Evolutionary conservation across 1,140 invertebrate species (phyloP).

Genomic region (Chironomus tepperi): DNA sequence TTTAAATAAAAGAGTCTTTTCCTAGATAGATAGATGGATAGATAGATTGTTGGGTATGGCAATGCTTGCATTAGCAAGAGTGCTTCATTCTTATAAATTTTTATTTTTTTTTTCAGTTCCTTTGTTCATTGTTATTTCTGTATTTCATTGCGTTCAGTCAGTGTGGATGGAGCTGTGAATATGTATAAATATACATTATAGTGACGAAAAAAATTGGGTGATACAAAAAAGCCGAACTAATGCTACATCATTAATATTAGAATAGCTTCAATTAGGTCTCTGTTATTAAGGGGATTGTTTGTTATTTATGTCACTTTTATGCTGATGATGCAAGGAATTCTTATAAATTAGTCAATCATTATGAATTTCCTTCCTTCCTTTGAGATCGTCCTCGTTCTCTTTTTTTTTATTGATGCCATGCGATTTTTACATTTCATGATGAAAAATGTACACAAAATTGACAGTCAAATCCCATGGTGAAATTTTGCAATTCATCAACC

Average conservation of each 20-base stretch:
- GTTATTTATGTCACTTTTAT: conserved; percentile 21
- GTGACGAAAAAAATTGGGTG: not conserved
- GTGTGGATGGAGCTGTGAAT: not conserved
- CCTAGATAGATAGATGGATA: not conserved
- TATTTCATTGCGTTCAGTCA: not conserved
- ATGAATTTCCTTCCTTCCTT: not conserved
- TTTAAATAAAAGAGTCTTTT: not conserved
- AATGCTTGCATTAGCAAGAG: not conserved
- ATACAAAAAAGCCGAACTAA: conserved; percentile 17
- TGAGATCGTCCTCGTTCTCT: not conserved
- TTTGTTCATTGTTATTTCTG: not conserved
- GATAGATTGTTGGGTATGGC: not conserved
- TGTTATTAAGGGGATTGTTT: conserved; percentile 22
- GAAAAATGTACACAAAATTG: not conserved
- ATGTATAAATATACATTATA: no score
- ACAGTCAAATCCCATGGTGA: conserved; percentile 1
- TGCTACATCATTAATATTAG: conserved; percentile 22
- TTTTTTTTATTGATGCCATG: not conserved
- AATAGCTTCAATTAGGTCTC: conserved; percentile 19
- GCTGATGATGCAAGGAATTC: not conserved
- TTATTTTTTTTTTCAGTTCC: not conserved
- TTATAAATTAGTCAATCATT: conserved; percentile 9
- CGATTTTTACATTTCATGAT: not conserved
- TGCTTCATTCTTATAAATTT: not conserved
- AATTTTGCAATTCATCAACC: conserved; percentile 13